Evolutionary conservation across 2,888 invertebrate genomes (phyloP), one percentile per base, ranked within the genome.

Genomic region (Amphipyra berbera): DNA sequence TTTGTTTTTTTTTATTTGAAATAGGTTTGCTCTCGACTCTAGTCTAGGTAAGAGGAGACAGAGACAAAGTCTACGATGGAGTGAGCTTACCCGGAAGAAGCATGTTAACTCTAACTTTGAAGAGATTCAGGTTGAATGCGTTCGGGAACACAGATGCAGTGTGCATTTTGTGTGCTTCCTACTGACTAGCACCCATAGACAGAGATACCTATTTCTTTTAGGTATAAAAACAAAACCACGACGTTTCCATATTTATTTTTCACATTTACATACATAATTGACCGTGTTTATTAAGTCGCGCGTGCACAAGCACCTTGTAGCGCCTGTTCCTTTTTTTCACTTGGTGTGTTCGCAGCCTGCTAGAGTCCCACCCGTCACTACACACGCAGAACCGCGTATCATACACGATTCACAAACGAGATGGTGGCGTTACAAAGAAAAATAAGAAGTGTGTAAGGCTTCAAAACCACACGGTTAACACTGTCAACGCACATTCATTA

Each of bases 341-440:
- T 45, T 50, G 33, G 27, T 7, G 35, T 49, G 59, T 48, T 37
- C 41, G 49, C 63, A 60, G 65, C 80, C 77, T 77, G 78, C 55
- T 70, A 79, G 50, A 59, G 56, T 59, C 57, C 57, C 42, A 48
- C 5, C 54, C 42, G 54, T 66, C 56, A 68, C 61, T 54, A 52
- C 48, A 4, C 37, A 37, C 10, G 33, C n/a, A 37, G 12, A 13
- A 6, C 33, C 21, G 27, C 30, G 13, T 33, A 14, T 5, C 47
- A 54, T 53, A 40, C 44, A 13, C 5, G 44, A 55, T 47, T 40
- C 44, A 35, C 38, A 27, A 13, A 21, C 49, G 15, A 41, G 21
- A 9, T 5, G 14, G 14, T 14, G 9, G 10, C 52, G 30, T 48
- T 38, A 62, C 47, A 47, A 40, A 68, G 21, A 21, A 63, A 73